Percentiles rank a stretch among this genome's conserved stretches.
These are phyloP conservation scores for Cosmia trapezina DNA, from an alignment of 2,888 invertebrate species.

Conservation along the genomic window DNA sequence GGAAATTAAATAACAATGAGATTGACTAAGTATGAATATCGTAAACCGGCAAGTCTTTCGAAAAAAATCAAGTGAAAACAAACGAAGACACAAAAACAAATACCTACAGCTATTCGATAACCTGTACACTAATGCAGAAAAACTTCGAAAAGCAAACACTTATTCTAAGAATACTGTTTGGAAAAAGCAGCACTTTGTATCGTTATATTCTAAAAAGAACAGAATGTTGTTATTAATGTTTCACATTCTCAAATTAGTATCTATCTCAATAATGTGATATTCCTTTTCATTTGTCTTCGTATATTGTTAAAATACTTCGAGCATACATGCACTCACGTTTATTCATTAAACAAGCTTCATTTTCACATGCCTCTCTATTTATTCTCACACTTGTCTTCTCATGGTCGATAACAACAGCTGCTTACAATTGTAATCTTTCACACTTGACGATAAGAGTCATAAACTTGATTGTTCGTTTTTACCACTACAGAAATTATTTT, in stretches of 20 bases:
- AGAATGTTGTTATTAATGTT: conserved; percentile 17
- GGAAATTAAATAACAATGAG: not conserved
- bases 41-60: too few species aligned
- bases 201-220: not conserved
- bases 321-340: conserved; percentile 17
- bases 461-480: conserved; percentile 57
- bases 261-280: conserved; percentile 26
- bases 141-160: not conserved
- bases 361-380: conserved; percentile 74
- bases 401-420: conserved; percentile 63
- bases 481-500: conserved; percentile 49
- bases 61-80: not conserved
- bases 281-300: conserved; percentile 17
- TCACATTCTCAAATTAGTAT: conserved; percentile 27
- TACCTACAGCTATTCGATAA: too few species aligned
- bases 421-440: conserved; percentile 63
- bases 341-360: conserved; percentile 62
- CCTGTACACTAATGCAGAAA: not conserved
- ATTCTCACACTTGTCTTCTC: conserved; percentile 76
- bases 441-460: conserved; percentile 59
- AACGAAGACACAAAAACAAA: not conserved
- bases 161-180: not conserved
- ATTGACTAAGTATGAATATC: not conserved
- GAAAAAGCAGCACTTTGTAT: not conserved
- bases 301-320: conserved; percentile 38